Conservation (phyloP, 1,140 invertebrate genomes). For the Pararge aegeria region DNA sequence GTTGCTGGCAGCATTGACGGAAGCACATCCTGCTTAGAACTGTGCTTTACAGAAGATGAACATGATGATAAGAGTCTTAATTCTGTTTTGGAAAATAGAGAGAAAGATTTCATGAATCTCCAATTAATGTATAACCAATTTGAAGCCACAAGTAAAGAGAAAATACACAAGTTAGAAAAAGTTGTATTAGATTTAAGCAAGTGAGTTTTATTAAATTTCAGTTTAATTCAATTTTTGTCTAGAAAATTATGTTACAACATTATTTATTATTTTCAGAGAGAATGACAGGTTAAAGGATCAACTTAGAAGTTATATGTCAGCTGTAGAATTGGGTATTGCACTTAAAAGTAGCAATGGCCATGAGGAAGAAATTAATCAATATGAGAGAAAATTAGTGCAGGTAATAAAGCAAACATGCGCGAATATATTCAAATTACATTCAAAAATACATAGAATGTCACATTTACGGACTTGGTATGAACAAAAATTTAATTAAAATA, state of each 20-base stretch:
- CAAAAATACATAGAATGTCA: too few species aligned
- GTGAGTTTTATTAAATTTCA: constrained; percentile 50
- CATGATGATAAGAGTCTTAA: constrained; percentile 58
- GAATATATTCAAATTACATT: too few species aligned
- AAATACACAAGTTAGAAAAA: constrained; percentile 71
- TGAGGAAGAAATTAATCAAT: constrained; percentile 89
- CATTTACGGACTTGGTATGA: too few species aligned
- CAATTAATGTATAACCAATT: constrained; percentile 67
- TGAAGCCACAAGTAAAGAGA: constrained; percentile 67
- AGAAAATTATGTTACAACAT: too few species aligned
- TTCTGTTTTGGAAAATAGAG: constrained; percentile 56
- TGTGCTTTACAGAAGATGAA: constrained; percentile 74
- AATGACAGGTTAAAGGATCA: constrained; percentile 94
- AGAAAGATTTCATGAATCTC: constrained; percentile 69
- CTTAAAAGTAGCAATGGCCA: constrained; percentile 84
- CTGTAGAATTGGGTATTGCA: constrained; percentile 87
- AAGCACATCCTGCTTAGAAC: constrained; percentile 71
- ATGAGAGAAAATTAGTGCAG: constrained; percentile 94
- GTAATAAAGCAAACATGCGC: constrained; percentile 69
- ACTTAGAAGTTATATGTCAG: constrained; percentile 93
- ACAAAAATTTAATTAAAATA: too few species aligned
- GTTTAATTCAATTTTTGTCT: too few species aligned
- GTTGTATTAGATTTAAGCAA: constrained; percentile 70
- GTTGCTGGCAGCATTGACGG: constrained; percentile 71
- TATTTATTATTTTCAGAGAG: constrained; percentile 88